Evolutionary conservation across 1,140 invertebrate genomes (phyloP).

Genomic region (Hypothenemus hampei): DNA sequence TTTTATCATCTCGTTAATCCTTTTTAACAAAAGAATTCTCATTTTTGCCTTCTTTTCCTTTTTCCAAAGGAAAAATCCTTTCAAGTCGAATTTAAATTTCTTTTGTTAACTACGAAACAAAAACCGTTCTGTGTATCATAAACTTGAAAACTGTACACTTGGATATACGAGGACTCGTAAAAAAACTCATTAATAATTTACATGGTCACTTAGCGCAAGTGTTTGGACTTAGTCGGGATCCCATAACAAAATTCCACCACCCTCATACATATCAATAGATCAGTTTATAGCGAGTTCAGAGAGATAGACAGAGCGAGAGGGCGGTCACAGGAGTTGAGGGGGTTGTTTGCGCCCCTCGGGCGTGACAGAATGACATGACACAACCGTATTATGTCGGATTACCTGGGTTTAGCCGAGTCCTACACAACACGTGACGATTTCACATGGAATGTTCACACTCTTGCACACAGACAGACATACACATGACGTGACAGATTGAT

Average conservation of each 20-base stretch:
- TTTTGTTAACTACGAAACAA: no score
- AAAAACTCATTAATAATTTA: slow-evolving; percentile 11
- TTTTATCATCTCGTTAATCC: no score
- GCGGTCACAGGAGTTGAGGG: background rate
- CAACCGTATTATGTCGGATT: slow-evolving; percentile 44
- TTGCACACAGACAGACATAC: slow-evolving; percentile 3
- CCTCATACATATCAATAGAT: slow-evolving; percentile 25
- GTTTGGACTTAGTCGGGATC: slow-evolving; percentile 16
- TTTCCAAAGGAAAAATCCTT: no score
- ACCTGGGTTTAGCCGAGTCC: slow-evolving; percentile 40
- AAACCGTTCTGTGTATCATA: no score
- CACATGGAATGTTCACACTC: slow-evolving; percentile 16
- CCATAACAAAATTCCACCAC: slow-evolving; percentile 24
- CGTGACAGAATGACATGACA: slow-evolving; percentile 45
- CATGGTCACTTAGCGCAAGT: slow-evolving; percentile 21
- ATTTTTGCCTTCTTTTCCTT: no score
- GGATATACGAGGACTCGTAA: no score
- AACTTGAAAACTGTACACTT: no score
- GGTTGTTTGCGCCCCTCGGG: slow-evolving; percentile 32
- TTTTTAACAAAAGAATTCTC: no score
- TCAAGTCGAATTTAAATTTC: no score
- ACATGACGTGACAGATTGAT: slow-evolving; percentile 17
- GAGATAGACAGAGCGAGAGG: no score
- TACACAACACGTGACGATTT: slow-evolving; percentile 32
- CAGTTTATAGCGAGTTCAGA: no score